Conservation (phyloP, 2,888 invertebrate species). For the Dryobota labecula region DNA sequence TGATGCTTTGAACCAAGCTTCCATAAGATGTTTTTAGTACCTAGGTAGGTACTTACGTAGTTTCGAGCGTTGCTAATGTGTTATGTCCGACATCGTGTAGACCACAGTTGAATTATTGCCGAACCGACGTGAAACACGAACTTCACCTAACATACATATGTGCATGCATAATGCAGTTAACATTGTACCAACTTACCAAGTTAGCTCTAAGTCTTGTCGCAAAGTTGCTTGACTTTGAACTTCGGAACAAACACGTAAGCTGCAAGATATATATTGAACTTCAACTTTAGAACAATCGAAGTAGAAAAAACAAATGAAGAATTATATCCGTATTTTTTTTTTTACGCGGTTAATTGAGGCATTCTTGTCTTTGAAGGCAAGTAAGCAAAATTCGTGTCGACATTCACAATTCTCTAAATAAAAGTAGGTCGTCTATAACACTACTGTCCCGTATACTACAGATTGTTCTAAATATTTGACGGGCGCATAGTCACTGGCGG, state of each 20-base stretch:
- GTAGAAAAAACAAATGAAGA: neutral
- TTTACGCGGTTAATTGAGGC: neutral
- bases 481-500: constrained; percentile 67
- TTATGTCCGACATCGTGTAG: constrained; percentile 53
- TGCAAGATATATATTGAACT: constrained; percentile 23
- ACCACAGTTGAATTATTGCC: constrained; percentile 55
- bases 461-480: constrained; percentile 76
- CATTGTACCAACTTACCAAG: constrained; percentile 41
- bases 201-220: constrained; percentile 35
- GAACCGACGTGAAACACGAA: constrained; percentile 47
- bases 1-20: constrained; percentile 29
- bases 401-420: constrained; percentile 31
- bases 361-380: neutral
- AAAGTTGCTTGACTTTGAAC: constrained; percentile 54
- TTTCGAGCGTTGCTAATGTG: constrained; percentile 43
- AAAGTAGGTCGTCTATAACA: constrained; percentile 43
- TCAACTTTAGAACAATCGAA: constrained; percentile 17
- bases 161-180: constrained; percentile 51
- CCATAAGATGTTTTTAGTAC: constrained; percentile 32
- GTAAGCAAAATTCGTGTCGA: neutral
- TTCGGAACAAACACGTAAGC: constrained; percentile 14
- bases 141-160: constrained; percentile 40
- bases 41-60: constrained; percentile 33
- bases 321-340: neutral
- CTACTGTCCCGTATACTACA: constrained; percentile 60